These are phyloP conservation scores for Phorcus lineatus DNA, from an alignment of 2,888 invertebrate species.

Conservation along the genomic window DNA sequence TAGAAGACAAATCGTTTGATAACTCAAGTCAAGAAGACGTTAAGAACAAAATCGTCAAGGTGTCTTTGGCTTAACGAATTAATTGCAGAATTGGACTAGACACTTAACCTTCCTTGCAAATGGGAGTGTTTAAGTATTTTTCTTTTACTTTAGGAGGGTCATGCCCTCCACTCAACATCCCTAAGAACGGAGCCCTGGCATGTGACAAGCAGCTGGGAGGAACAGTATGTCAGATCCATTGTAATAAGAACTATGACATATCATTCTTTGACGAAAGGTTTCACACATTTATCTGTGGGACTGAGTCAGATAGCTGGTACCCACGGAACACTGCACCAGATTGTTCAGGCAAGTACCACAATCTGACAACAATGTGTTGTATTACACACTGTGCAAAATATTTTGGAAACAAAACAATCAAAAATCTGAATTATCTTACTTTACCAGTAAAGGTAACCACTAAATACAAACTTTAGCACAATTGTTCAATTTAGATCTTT, in stretches of 20 bases:
- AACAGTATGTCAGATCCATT: not conserved
- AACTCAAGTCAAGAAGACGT: too few species aligned
- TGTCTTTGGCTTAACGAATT: too few species aligned
- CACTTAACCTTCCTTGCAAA: too few species aligned
- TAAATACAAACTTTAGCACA: too few species aligned
- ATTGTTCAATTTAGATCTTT: too few species aligned
- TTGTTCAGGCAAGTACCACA: not conserved
- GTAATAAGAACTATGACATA: not conserved
- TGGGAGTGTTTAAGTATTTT: not conserved
- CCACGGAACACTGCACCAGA: not conserved
- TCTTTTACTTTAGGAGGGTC: not conserved
- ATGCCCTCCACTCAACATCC: not conserved
- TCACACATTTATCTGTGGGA: not conserved
- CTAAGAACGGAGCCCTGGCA: conserved; percentile 5
- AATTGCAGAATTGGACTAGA: too few species aligned
- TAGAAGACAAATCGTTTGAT: too few species aligned
- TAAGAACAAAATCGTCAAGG: too few species aligned
- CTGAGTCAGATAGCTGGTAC: not conserved
- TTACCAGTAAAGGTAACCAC: too few species aligned
- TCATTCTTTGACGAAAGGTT: not conserved
- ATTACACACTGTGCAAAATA: not conserved
- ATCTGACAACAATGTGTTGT: not conserved
- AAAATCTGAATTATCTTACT: too few species aligned
- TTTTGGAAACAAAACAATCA: not conserved
- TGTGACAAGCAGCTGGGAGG: conserved; percentile 13